Evolutionary conservation across 2,113 vertebrate genomes (phyloP).

Genomic region (Vulpes ferrilata): DNA sequence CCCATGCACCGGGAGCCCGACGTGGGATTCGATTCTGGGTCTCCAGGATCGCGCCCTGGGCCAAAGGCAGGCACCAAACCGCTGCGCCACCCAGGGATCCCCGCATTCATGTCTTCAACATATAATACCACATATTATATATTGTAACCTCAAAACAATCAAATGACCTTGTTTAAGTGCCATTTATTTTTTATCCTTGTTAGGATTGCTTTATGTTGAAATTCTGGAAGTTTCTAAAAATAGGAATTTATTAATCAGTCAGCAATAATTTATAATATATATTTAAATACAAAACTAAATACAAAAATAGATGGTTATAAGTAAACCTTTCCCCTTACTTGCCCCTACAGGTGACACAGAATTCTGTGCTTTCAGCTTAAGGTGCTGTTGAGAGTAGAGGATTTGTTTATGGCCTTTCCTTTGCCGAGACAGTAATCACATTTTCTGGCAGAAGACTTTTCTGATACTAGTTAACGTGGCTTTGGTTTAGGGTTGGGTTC

Average conservation of each 20-base stretch:
- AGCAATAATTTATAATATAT: background rate
- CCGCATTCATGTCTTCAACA: background rate
- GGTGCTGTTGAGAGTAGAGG: background rate
- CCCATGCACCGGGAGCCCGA: too few relatives aligned
- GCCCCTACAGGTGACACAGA: background rate
- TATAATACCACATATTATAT: background rate
- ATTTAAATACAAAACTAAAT: background rate
- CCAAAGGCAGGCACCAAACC: too few relatives aligned
- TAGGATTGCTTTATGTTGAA: background rate
- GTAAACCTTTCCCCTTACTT: background rate
- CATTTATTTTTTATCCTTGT: background rate
- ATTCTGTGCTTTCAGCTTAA: background rate
- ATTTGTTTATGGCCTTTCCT: background rate
- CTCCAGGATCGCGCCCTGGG: too few relatives aligned
- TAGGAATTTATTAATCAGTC: background rate
- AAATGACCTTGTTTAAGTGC: background rate
- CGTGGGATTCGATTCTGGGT: too few relatives aligned
- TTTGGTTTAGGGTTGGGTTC: constrained; percentile 45
- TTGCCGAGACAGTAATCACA: background rate
- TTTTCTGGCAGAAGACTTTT: background rate
- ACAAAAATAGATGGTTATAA: background rate
- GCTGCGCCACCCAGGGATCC: too few relatives aligned
- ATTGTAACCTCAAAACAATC: background rate
- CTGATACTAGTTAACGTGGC: background rate
- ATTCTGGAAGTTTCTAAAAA: background rate